phyloP scores from a whole-genome alignment of 2,888 invertebrate species.

The Pocota personata region DNA sequence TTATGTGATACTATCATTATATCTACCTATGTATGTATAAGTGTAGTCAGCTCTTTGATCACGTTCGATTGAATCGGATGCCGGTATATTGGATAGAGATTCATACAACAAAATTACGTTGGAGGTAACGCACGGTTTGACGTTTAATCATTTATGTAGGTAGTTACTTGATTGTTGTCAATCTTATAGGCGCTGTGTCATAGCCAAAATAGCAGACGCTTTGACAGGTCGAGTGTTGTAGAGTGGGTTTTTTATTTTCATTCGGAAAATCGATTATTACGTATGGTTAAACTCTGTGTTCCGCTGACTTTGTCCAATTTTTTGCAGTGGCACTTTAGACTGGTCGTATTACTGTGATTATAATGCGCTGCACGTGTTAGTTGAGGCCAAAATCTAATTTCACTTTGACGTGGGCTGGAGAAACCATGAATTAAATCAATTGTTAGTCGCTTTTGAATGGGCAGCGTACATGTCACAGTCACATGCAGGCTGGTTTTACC shows the following conservation, averaged over 20 bases:
- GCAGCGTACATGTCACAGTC: slow-evolving; percentile 1
- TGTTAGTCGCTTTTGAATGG: background rate
- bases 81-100: background rate
- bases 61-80: slow-evolving; percentile 27
- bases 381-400: slow-evolving; percentile 53
- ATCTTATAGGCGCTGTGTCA: slow-evolving; percentile 48
- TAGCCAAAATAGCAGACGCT: slow-evolving; percentile 25
- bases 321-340: background rate
- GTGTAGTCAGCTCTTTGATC: background rate
- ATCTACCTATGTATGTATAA: background rate
- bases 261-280: slow-evolving; percentile 31
- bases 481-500: slow-evolving; percentile 12
- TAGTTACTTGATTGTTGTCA: background rate
- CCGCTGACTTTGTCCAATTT: background rate
- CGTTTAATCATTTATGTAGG: slow-evolving; percentile 37
- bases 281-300: slow-evolving; percentile 1
- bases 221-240: slow-evolving; percentile 12
- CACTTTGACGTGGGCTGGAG: slow-evolving; percentile 41
- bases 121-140: slow-evolving; percentile 10
- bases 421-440: slow-evolving; percentile 58
- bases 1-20: background rate
- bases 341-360: background rate
- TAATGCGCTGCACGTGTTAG: slow-evolving; percentile 48
- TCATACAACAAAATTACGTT: background rate
- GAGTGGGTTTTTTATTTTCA: background rate